These are phyloP conservation scores for Colius striatus DNA, from an alignment of 2,113 vertebrate genomes.

Conservation along the genomic window DNA sequence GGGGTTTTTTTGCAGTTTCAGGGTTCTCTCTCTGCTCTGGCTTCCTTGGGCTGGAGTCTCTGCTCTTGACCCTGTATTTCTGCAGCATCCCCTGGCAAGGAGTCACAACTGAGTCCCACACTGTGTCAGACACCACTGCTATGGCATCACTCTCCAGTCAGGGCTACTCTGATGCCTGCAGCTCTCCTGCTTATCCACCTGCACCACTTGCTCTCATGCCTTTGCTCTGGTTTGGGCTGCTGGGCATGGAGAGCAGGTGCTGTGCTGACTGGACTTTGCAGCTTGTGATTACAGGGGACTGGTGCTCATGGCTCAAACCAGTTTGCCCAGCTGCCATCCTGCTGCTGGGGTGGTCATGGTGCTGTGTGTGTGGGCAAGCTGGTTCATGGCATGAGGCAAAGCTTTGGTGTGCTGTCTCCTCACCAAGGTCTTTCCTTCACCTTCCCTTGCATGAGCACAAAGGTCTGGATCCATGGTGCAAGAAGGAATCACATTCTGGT, in stretches of 20 bases:
- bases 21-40: neutral
- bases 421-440: neutral
- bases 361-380: neutral
- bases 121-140: neutral
- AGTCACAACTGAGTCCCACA: neutral
- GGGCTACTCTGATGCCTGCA: neutral
- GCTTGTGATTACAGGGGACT: neutral
- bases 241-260: neutral
- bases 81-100: neutral
- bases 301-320: neutral
- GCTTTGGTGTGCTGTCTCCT: accelerated
- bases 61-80: neutral
- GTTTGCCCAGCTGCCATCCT: neutral
- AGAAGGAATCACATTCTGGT: neutral
- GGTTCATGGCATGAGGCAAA: neutral
- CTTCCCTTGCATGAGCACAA: accelerated
- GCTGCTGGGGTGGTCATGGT: neutral
- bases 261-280: neutral
- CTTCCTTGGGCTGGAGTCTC: neutral
- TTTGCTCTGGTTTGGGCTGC: neutral
- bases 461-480: neutral
- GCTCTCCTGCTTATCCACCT: neutral
- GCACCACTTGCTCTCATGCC: neutral
- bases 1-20: neutral
- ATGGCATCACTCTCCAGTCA: accelerated